These are phyloP conservation scores for Cricetomys ansorgei DNA, from an alignment of 2,113 vertebrate genomes.

Conservation along the genomic window DNA sequence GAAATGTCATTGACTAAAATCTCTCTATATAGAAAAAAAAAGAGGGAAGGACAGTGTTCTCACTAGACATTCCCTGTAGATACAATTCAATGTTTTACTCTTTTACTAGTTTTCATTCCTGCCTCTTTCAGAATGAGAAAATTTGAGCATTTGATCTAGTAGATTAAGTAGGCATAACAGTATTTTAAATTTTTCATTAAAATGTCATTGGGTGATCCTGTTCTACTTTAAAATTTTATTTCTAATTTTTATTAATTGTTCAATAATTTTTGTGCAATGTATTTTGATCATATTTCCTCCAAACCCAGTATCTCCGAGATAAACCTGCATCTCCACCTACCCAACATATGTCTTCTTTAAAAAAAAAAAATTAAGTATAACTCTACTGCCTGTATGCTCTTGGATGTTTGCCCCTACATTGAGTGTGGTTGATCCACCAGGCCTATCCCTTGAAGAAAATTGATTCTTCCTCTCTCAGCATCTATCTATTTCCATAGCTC, in stretches of 20 bases:
- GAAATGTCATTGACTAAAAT: not conserved
- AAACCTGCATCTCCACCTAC: too few relatives aligned
- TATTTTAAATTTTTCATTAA: too few relatives aligned
- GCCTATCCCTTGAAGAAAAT: not conserved
- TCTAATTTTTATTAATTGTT: not conserved
- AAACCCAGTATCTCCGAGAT: not conserved
- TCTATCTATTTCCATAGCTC: not conserved
- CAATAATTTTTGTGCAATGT: not conserved
- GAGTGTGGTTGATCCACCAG: not conserved
- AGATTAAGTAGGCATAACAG: not conserved
- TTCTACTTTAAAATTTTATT: not conserved
- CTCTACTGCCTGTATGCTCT: not conserved
- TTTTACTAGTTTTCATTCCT: not conserved
- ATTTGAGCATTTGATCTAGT: not conserved
- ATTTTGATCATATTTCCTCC: not conserved
- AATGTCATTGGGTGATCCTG: accelerated
- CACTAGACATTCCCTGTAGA: too few relatives aligned
- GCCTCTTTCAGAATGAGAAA: not conserved
- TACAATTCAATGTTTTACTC: not conserved
- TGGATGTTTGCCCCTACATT: not conserved
- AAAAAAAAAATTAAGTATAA: not conserved
- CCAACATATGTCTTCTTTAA: too few relatives aligned
- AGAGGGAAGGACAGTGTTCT: not conserved
- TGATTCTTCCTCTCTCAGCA: not conserved
- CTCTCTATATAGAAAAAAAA: accelerated